Percentiles rank a stretch among this genome's conserved stretches.
Evolutionary conservation across 2,113 vertebrate genomes (phyloP).

Genomic region (rat (Rattus norvegicus)): DNA sequence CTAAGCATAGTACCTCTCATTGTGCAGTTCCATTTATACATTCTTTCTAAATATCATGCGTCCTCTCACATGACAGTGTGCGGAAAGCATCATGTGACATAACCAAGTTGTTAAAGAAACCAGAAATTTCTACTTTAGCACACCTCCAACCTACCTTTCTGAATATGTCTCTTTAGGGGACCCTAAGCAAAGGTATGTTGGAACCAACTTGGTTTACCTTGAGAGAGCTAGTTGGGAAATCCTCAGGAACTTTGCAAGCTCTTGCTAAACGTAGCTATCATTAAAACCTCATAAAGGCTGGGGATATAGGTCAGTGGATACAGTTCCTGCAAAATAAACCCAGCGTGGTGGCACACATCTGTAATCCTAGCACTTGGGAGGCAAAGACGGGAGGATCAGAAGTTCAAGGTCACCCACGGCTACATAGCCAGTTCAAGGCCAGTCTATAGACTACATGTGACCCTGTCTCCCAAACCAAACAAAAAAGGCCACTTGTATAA

Average conservation of each 20-base stretch:
- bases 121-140: too few species aligned
- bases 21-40: too few species aligned
- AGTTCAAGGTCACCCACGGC: not conserved
- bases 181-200: not conserved
- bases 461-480: not conserved
- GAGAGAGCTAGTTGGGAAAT: not conserved
- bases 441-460: not conserved
- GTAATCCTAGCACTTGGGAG: not conserved
- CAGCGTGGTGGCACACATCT: not conserved
- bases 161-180: not conserved
- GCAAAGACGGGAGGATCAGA: not conserved
- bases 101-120: too few species aligned
- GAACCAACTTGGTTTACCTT: not conserved
- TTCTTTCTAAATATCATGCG: too few species aligned
- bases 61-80: too few species aligned
- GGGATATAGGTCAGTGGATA: not conserved
- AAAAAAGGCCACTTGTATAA: not conserved
- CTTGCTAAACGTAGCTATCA: constrained; percentile 23
- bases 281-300: constrained; percentile 50
- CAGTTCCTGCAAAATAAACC: not conserved
- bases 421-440: not conserved
- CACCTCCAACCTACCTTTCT: not conserved
- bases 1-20: too few species aligned
- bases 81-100: too few species aligned
- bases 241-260: not conserved